Percentiles rank a stretch among this genome's conserved stretches.
These are phyloP conservation scores for Ranitomeya imitator DNA, from an alignment of 2,113 vertebrate species.

Conservation along the genomic window DNA sequence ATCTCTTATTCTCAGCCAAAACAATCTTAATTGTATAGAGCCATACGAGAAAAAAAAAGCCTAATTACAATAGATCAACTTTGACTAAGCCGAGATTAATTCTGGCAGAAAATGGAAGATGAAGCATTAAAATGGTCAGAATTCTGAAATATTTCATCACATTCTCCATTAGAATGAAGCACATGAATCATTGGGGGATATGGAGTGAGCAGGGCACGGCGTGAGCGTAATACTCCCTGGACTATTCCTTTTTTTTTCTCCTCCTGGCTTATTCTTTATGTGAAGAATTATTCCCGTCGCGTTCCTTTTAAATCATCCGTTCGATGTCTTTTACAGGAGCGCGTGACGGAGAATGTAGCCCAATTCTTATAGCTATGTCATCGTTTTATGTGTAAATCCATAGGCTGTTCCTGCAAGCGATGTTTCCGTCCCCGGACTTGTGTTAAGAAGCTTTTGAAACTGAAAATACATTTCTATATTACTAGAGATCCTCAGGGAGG, in stretches of 20 bases:
- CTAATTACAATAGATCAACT: constrained; percentile 57
- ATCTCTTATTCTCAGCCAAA: constrained; percentile 56
- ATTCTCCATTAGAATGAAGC: constrained; percentile 44
- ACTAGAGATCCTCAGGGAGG: background rate
- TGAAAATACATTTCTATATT: constrained; percentile 39
- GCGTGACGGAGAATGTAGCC: background rate
- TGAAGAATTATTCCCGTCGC: constrained; percentile 20
- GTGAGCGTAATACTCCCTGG: background rate
- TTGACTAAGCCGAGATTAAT: constrained; percentile 57
- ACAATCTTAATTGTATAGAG: constrained; percentile 54
- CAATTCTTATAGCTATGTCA: background rate
- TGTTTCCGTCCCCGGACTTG: background rate
- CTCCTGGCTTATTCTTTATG: constrained; percentile 6
- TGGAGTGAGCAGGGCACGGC: background rate
- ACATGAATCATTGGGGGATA: constrained; percentile 48
- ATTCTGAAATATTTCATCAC: constrained; percentile 50
- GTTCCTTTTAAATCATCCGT: constrained; percentile 41
- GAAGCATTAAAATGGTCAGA: constrained; percentile 48
- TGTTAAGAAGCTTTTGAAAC: constrained; percentile 41
- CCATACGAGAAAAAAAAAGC: constrained; percentile 48
- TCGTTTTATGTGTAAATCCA: constrained; percentile 53
- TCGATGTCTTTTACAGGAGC: constrained; percentile 10
- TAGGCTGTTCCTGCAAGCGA: constrained; percentile 1
- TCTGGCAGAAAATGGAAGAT: constrained; percentile 47
- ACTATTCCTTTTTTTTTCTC: background rate